phyloP scores from a whole-genome alignment of 2,113 vertebrate genomes.

The Dasyprocta punctata region DNA sequence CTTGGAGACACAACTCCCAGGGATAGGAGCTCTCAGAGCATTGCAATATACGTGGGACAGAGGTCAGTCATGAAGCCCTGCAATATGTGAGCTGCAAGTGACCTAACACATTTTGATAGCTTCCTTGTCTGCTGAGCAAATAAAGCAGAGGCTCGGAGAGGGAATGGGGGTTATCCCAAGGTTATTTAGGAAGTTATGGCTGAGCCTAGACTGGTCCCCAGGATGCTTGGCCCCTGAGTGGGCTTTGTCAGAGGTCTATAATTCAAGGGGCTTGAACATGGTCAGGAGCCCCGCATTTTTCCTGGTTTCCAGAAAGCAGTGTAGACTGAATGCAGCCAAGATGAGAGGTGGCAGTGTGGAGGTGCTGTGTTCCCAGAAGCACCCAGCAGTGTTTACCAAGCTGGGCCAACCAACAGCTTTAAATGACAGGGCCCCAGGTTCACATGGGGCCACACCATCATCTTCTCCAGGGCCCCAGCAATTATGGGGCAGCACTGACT shows the following conservation, averaged over 20 bases:
- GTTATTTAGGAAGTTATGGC: background rate
- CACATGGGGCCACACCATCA: conserved; percentile 10
- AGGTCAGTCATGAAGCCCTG: background rate
- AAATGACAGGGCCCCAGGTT: conserved; percentile 75
- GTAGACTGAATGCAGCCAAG: background rate
- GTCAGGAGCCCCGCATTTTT: background rate
- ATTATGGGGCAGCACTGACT: conserved; percentile 30
- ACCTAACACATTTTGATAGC: background rate
- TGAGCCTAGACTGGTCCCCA: background rate
- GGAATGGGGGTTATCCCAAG: background rate
- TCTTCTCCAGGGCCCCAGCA: conserved; percentile 55
- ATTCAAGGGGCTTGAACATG: background rate
- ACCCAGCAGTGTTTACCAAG: conserved; percentile 62
- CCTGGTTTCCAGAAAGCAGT: background rate
- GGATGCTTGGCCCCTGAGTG: background rate
- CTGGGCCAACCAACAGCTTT: conserved; percentile 44
- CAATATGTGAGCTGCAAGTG: background rate
- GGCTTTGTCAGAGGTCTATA: background rate
- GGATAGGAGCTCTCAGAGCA: background rate
- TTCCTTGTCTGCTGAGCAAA: background rate
- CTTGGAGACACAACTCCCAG: background rate
- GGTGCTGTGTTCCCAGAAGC: background rate
- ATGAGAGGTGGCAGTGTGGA: accelerated
- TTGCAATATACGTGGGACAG: accelerated
- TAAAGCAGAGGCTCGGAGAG: background rate